A percentile compares a stretch with the other conserved stretches of the same genome.
phyloP scores from a whole-genome alignment of 2,113 vertebrate species.

The Callaeas wilsoni region DNA sequence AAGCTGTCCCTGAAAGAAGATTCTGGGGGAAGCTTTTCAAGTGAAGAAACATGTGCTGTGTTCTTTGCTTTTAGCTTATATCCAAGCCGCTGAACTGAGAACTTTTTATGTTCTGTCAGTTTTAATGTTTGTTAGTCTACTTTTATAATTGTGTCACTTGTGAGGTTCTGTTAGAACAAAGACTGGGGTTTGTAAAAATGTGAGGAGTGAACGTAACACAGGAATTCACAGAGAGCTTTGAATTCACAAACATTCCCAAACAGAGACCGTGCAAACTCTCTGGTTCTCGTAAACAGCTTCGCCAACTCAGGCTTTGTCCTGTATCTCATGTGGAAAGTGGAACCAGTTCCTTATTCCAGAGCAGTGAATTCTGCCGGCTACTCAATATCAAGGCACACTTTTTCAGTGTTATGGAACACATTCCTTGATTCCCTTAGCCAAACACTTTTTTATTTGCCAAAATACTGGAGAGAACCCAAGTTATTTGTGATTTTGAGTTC shows the following conservation, averaged over 20 bases:
- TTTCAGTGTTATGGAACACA: neutral
- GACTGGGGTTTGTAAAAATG: neutral
- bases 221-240: neutral
- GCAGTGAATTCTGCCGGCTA: neutral
- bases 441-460: neutral
- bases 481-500: neutral
- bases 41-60: conserved; percentile 1
- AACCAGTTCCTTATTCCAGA: neutral
- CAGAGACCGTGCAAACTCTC: neutral
- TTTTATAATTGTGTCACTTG: neutral
- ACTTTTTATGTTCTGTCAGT: conserved; percentile 3
- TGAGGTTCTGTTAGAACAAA: neutral
- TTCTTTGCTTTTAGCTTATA: conserved; percentile 8
- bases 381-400: neutral
- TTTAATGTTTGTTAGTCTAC: neutral
- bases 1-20: conserved; percentile 43
- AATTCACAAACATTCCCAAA: neutral
- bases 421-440: neutral
- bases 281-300: neutral
- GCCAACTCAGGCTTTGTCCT: neutral
- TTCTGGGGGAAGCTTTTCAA: conserved; percentile 47
- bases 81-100: conserved; percentile 3
- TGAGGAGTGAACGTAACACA: neutral
- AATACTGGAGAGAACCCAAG: neutral
- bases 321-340: neutral